phyloP scores from a whole-genome alignment of 2,797 vertebrate genomes.

The Mallotus villosus region DNA sequence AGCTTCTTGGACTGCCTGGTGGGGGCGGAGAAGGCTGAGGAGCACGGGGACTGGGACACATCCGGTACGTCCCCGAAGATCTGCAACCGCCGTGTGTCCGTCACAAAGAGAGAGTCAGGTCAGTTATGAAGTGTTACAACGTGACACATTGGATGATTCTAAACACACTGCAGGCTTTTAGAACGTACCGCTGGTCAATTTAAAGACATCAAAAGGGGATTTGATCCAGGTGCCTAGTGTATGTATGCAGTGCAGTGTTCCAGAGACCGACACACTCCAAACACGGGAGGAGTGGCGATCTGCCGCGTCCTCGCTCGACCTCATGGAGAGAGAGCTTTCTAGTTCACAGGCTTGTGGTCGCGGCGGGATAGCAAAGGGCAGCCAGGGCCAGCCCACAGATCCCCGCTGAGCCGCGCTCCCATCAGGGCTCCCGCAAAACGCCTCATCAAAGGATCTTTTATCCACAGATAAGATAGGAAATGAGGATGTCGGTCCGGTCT shows the following conservation, averaged over 20 bases:
- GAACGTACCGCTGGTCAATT: not conserved
- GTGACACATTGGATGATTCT: no score
- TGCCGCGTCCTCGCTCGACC: constrained; percentile 26
- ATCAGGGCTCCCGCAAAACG: not conserved
- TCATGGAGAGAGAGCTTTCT: not conserved
- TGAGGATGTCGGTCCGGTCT: no score
- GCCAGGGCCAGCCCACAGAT: not conserved
- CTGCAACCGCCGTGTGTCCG: constrained; percentile 66
- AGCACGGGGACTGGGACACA: constrained; percentile 72
- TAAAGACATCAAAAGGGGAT: constrained; percentile 5
- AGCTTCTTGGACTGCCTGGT: constrained; percentile 89
- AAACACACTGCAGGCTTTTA: no score
- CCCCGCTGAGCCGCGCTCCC: not conserved
- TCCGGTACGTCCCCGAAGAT: constrained; percentile 91
- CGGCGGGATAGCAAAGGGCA: not conserved
- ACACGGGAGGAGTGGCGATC: constrained; percentile 73
- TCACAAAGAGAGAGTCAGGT: no score
- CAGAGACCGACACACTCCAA: constrained; percentile 56
- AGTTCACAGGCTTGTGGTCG: not conserved
- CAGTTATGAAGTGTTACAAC: no score
- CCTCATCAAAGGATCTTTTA: not conserved
- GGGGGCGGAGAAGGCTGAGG: constrained; percentile 80
- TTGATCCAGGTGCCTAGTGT: constrained; percentile 51
- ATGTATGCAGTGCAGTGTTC: not conserved
- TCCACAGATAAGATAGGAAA: not conserved